A percentile compares a stretch with the other conserved stretches of the same genome.
phyloP scores from a whole-genome alignment of 1,140 invertebrate species.

The Probaryconus sp. region DNA sequence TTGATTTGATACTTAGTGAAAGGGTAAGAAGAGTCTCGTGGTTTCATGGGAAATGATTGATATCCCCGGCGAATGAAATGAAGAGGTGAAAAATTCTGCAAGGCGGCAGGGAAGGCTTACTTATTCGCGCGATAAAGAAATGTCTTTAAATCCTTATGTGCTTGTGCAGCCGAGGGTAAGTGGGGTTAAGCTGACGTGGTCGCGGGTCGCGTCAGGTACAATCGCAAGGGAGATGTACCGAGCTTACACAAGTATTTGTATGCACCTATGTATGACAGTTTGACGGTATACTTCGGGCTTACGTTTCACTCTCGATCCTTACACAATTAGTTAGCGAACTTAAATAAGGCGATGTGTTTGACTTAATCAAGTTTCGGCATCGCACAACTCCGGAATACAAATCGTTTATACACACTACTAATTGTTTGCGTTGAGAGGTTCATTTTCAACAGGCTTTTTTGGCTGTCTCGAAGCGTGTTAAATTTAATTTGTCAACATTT shows the following conservation, averaged over 20 bases:
- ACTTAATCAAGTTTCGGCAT: constrained; percentile 30
- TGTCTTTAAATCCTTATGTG: constrained; percentile 69
- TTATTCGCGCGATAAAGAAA: constrained; percentile 59
- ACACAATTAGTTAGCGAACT: constrained; percentile 33
- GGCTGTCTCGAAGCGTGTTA: not conserved
- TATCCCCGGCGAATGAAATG: constrained; percentile 33
- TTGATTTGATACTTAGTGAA: too few species aligned
- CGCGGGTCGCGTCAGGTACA: constrained; percentile 70
- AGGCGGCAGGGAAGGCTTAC: constrained; percentile 38
- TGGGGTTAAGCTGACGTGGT: constrained; percentile 73
- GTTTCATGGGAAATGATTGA: too few species aligned
- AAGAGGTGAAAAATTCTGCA: constrained; percentile 30
- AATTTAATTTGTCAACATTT: too few species aligned
- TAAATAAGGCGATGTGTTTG: constrained; percentile 21
- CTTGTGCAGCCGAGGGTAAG: constrained; percentile 67
- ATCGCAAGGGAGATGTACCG: constrained; percentile 60
- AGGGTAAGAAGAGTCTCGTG: too few species aligned
- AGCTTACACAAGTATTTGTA: constrained; percentile 49
- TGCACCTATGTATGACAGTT: constrained; percentile 43
- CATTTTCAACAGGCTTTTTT: not conserved
- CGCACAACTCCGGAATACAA: constrained; percentile 30
- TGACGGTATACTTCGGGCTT: constrained; percentile 34
- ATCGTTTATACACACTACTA: constrained; percentile 41
- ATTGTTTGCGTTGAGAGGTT: constrained; percentile 16
- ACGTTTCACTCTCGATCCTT: constrained; percentile 33